These are phyloP conservation scores for Mellivora capensis DNA, from an alignment of 2,113 vertebrate species.

Conservation along the genomic window DNA sequence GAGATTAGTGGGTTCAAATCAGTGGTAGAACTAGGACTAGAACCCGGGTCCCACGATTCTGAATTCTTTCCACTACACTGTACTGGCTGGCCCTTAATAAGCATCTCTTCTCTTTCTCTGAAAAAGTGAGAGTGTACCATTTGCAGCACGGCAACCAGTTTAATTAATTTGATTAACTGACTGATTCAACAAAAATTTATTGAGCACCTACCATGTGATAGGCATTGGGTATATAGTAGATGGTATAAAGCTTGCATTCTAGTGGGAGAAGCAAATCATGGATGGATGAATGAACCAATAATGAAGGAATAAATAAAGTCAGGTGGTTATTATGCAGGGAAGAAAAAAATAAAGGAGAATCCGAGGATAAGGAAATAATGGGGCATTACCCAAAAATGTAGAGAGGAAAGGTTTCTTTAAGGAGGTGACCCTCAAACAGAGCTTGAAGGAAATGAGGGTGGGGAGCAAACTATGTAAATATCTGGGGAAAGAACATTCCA, in stretches of 20 bases:
- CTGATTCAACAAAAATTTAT: not conserved
- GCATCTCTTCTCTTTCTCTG: not conserved
- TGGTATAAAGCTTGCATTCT: not conserved
- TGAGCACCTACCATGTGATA: not conserved
- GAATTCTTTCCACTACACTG: not conserved
- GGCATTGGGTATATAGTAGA: not conserved
- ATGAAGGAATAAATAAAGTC: not conserved
- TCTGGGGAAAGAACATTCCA: not conserved
- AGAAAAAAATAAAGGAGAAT: not conserved
- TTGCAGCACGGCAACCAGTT: not conserved
- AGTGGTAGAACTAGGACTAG: not conserved
- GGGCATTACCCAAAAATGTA: not conserved
- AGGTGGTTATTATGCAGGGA: not conserved
- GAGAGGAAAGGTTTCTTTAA: not conserved
- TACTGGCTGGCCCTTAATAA: not conserved
- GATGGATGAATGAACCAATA: not conserved
- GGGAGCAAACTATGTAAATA: not conserved
- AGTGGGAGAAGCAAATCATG: not conserved
- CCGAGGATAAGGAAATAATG: not conserved
- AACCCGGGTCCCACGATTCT: not conserved
- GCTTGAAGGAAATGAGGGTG: not conserved
- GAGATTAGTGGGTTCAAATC: not conserved
- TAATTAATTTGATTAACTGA: not conserved
- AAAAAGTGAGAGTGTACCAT: not conserved
- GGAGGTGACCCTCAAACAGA: not conserved